Percentiles rank a stretch among this genome's conserved stretches.
Evolutionary conservation across 2,797 vertebrate species (phyloP).

Genomic region (Spondyliosoma cantharus): DNA sequence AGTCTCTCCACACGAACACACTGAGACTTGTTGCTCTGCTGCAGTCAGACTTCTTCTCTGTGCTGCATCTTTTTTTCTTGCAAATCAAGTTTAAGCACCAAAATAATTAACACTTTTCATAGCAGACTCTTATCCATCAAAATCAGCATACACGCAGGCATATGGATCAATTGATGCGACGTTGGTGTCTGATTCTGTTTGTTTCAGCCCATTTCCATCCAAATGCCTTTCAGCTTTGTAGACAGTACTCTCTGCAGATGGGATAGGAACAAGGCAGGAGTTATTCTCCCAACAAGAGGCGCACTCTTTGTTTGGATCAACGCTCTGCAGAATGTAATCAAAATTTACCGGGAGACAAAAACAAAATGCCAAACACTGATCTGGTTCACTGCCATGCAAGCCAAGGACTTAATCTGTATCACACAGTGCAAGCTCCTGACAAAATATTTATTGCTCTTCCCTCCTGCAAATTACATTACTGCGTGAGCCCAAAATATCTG

Average conservation of each 20-base stretch:
- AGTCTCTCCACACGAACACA: background rate
- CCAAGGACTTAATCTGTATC: conserved; percentile 65
- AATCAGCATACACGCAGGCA: conserved; percentile 35
- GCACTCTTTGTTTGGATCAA: conserved; percentile 74
- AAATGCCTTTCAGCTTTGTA: conserved; percentile 65
- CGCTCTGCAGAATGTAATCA: conserved; percentile 73
- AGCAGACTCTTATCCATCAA: conserved; percentile 30
- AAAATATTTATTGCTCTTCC: conserved; percentile 59
- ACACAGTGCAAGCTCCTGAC: conserved; percentile 56
- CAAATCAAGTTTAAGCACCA: conserved; percentile 29
- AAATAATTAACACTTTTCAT: conserved; percentile 37
- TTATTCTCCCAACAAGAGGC: conserved; percentile 75
- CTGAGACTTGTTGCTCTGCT: conserved; percentile 20
- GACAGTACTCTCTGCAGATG: conserved; percentile 62
- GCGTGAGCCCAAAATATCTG: conserved; percentile 63
- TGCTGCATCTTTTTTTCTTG: conserved; percentile 14
- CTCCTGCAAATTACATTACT: conserved; percentile 70
- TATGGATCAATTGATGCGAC: conserved; percentile 50
- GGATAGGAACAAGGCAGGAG: conserved; percentile 73
- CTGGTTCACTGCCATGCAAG: conserved; percentile 51
- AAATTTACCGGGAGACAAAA: conserved; percentile 73
- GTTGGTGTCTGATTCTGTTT: conserved; percentile 57
- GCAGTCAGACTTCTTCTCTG: background rate
- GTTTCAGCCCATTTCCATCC: conserved; percentile 62
- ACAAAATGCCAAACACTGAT: conserved; percentile 64